Percentiles rank a stretch among this genome's conserved stretches.
These are phyloP conservation scores for Notolepis coatsorum DNA, from an alignment of 2,797 vertebrate species.

Conservation along the genomic window DNA sequence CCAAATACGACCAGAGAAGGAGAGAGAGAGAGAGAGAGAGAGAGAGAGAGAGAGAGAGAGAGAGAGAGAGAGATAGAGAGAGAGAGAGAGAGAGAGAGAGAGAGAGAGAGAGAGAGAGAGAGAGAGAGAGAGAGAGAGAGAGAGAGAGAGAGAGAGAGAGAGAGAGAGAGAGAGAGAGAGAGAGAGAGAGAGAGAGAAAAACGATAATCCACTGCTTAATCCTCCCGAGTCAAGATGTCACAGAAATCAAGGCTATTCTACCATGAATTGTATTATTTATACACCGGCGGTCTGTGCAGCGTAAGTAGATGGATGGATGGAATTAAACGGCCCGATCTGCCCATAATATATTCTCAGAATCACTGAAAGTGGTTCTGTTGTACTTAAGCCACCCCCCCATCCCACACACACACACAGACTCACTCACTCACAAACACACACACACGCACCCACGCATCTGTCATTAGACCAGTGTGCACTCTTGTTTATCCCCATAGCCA, in stretches of 20 bases:
- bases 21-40: conserved; percentile 10
- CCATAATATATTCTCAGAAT: conserved; percentile 31
- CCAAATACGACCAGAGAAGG: conserved; percentile 24
- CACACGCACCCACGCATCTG: background rate
- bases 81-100: conserved; percentile 5
- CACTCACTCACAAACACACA: too few species aligned
- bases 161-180: conserved; percentile 10
- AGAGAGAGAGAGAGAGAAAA: conserved; percentile 14
- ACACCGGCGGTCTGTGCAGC: conserved; percentile 4
- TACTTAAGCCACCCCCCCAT: too few species aligned
- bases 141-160: background rate
- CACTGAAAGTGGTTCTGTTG: conserved; percentile 17
- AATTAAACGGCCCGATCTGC: conserved; percentile 18
- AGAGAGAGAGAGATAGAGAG: conserved; percentile 6
- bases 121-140: conserved; percentile 3
- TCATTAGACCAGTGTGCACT: conserved; percentile 21
- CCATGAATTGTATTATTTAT: conserved; percentile 51
- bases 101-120: conserved; percentile 14
- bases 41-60: conserved; percentile 4
- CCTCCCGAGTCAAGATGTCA: conserved; percentile 53
- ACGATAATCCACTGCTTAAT: conserved; percentile 66
- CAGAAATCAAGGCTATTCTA: conserved; percentile 49
- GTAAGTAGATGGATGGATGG: conserved; percentile 2
- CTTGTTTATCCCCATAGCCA: background rate
- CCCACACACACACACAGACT: too few species aligned